A percentile compares a stretch with the other conserved stretches of the same genome.
Conservation (phyloP, 2,888 invertebrate genomes). For the Atrina japonica region DNA sequence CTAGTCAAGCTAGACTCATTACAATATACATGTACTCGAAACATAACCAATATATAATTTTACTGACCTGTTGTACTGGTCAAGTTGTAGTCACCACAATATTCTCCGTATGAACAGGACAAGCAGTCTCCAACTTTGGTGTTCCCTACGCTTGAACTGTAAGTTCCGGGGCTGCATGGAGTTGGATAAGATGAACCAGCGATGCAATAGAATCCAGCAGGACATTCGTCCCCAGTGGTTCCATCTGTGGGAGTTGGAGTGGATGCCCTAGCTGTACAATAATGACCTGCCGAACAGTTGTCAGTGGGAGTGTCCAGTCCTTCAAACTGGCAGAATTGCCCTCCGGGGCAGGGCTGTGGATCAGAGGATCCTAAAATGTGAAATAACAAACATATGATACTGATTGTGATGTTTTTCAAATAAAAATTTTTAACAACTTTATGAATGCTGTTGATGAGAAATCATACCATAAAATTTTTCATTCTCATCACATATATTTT, state of each 20-base stretch:
- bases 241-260: slow-evolving; percentile 64
- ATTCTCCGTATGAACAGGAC: slow-evolving; percentile 69
- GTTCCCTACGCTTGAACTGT: slow-evolving; percentile 64
- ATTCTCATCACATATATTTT: no score
- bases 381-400: no score
- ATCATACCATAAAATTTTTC: no score
- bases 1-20: no score
- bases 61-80: slow-evolving; percentile 69
- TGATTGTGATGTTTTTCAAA: no score
- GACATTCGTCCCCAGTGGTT: slow-evolving; percentile 71
- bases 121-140: slow-evolving; percentile 63
- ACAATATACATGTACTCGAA: no score
- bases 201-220: slow-evolving; percentile 71
- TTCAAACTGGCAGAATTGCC: slow-evolving; percentile 72
- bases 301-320: slow-evolving; percentile 71
- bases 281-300: slow-evolving; percentile 75
- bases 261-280: slow-evolving; percentile 66
- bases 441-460: no score
- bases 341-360: slow-evolving; percentile 72
- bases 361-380: slow-evolving; percentile 74
- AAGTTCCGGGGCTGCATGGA: slow-evolving; percentile 72
- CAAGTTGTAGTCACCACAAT: slow-evolving; percentile 71
- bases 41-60: no score
- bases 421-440: no score
- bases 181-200: slow-evolving; percentile 63